Conservation (phyloP, 2,797 vertebrate species). For the Zalophus californianus region DNA sequence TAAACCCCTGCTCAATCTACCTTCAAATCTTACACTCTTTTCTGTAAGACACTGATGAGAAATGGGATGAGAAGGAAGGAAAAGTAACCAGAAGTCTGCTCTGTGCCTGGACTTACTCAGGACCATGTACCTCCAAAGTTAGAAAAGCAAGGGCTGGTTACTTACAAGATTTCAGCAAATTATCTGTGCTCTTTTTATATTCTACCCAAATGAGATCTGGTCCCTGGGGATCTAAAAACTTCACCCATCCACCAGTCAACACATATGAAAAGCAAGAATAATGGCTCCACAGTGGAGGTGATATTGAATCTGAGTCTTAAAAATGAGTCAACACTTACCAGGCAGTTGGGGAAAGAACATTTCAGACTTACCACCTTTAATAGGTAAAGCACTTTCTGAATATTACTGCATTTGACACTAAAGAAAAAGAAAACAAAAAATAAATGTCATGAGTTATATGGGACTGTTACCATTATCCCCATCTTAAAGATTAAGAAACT, state of each 20-base stretch:
- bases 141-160: neutral
- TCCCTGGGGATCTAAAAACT: neutral
- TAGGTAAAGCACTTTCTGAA: neutral
- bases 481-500: neutral
- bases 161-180: neutral
- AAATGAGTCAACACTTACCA: neutral
- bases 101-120: neutral
- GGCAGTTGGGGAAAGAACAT: neutral
- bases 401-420: neutral
- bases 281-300: neutral
- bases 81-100: neutral
- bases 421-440: neutral
- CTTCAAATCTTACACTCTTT: neutral
- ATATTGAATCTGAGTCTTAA: slow-evolving; percentile 17
- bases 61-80: neutral
- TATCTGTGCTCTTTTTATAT: neutral
- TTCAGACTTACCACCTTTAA: neutral
- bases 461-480: neutral
- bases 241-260: neutral
- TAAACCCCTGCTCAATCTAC: neutral
- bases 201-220: neutral
- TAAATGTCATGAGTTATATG: neutral
- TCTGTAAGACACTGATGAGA: neutral
- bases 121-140: neutral
- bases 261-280: neutral